Evolutionary conservation across 2,113 vertebrate genomes (phyloP), one percentile per base, ranked within the genome.

Genomic region (Hemichromis elongatus): DNA sequence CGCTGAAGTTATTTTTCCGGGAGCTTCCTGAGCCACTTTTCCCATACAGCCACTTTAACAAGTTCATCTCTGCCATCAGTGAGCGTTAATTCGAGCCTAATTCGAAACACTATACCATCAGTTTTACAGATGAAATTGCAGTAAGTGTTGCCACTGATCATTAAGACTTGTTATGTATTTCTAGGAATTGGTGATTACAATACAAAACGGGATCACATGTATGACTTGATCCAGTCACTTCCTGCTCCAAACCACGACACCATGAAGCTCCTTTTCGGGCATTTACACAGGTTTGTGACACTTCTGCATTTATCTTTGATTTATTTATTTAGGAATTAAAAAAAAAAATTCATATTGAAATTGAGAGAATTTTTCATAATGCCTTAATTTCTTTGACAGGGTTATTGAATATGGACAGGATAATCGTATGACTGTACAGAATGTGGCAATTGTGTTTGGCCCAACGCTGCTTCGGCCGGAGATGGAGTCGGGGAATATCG

Each of bases 351-450:
- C 1, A 30, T 30, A 52, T 13, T 75, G 45, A 75, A 75, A 52
- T 5, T 33, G 18, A 33, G 3, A 30, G 42, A 4, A 19, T 30
- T 75, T 75, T 11, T 28, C 12, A 52, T 33, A n/a, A 75, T 33
- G 35, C 5, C 35, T 55, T 30, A 50, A 3, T 82, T 28, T 53
- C 3, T 80, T 63, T 33, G 0, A 0, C 95, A 99, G 98, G 89
- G 97, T 99, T 53, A 97, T 99, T 4, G 92, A 96, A 11, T 95
- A 77, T 7, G 96, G 95, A 1, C 97, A 98, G 52, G 93, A 97
- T 88, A 99, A 99, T 92, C 97, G 98, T 52, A 99, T 99, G 98
- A 97, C 97, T 0, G 96, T 97, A 57, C 98, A 99, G 94, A 98
- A 98, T 19, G 66, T 99, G 13, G 97, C 98, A 4, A 99, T 99